Conservation (phyloP, 2,797 vertebrate species). For the Mastacembelus armatus region DNA sequence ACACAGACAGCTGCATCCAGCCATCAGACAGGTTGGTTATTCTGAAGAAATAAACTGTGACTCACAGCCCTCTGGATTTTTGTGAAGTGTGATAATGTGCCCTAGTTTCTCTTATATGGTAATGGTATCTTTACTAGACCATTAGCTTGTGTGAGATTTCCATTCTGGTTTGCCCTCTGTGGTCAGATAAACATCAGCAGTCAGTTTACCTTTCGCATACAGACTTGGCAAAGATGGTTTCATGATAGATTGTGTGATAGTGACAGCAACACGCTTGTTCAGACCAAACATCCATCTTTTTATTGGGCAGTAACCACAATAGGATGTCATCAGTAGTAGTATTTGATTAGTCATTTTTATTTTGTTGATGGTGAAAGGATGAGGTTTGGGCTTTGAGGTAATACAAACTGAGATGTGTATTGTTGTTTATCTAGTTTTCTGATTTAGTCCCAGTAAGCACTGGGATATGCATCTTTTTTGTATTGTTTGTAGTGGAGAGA, state of each 20-base stretch:
- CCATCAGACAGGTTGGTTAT: conserved; percentile 19
- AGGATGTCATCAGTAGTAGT: conserved; percentile 4
- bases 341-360: conserved; percentile 17
- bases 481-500: neutral
- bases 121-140: conserved; percentile 9
- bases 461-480: too few species aligned
- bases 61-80: conserved; percentile 41
- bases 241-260: neutral
- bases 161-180: conserved; percentile 11
- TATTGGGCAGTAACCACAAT: neutral
- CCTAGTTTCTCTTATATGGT: conserved; percentile 20
- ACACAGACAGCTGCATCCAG: conserved; percentile 1
- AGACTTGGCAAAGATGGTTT: conserved; percentile 17
- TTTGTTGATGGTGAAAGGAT: conserved; percentile 6
- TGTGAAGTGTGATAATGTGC: conserved; percentile 51
- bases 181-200: conserved; percentile 49
- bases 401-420: neutral
- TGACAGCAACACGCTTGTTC: neutral
- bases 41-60: conserved; percentile 40
- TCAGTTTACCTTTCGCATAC: conserved; percentile 36
- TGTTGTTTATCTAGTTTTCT: neutral
- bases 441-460: neutral
- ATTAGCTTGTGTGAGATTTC: conserved; percentile 20
- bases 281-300: conserved; percentile 18
- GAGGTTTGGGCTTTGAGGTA: conserved; percentile 14